Evolutionary conservation across 2,888 invertebrate genomes (phyloP), one percentile per base, ranked within the genome.

Genomic region (Gnatocerus cornutus): DNA sequence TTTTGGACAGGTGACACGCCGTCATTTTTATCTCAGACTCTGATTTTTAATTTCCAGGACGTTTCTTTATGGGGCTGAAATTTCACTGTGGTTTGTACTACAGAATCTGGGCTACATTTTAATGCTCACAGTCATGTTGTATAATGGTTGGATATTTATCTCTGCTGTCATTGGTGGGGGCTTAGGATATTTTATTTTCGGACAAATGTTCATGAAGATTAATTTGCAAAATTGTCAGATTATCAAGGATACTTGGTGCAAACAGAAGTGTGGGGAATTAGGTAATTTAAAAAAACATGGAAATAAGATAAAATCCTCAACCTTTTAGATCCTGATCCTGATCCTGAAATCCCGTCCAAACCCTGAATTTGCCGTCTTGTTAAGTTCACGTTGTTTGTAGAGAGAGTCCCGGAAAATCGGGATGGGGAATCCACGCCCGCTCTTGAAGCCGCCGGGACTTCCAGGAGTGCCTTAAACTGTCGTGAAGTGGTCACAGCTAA

Each of bases 121-220:
- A 21, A 93, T 93, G 92, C 81, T 93, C 73, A 87, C 89, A 21
- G 90, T 92, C n/a, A 93, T 93, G 93, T 82, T 90, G 9, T 93
- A 89, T 84, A 92, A 92, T 84, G 90, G 88, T 21, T 91, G 92
- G 78, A 84, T 93, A 63, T 86, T 89, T 69, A 84, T 92, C 53
- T 88, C 91, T 8, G 87, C 92, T 56, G 86, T 90, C 3, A 83
- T 90, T 62, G 92, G 92, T 14, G 90, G 90, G 82, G 86, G 86
- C 13, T 43, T 89, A 1, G 89, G 89, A n/a, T 89, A 89, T 76
- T 89, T 87, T 81, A 79, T 88, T 62, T 89, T 89, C 78, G 88
- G 88, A 7, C 86, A 86, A 53, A 81, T 82, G 55, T 84, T 88
- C 27, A 84, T 88, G 82, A 85, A 87, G 78, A 82, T 87, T 12